Percentiles rank a stretch among this genome's conserved stretches.
phyloP scores from a whole-genome alignment of 2,113 vertebrate genomes.

The Sinosuthora webbiana region DNA sequence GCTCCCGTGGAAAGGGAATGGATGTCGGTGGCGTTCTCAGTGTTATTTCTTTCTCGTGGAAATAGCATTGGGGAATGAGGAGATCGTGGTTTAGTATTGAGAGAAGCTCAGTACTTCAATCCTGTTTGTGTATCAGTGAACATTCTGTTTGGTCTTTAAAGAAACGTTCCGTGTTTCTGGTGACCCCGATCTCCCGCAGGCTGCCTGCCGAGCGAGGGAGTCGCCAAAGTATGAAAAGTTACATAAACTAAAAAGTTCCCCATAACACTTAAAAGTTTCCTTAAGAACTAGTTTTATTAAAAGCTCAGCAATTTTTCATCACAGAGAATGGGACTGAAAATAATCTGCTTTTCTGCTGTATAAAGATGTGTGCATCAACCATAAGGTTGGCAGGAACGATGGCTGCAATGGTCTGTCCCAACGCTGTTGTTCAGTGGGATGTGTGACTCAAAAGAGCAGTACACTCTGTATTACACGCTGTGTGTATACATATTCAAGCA shows the following conservation, averaged over 20 bases:
- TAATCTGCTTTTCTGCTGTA: neutral
- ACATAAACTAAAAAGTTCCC: neutral
- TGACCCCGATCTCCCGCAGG: too few relatives aligned
- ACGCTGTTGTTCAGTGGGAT: neutral
- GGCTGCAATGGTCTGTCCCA: neutral
- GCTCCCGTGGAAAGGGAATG: neutral
- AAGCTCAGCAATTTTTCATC: neutral
- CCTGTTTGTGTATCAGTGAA: neutral
- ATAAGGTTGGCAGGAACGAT: neutral
- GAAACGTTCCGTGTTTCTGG: too few relatives aligned
- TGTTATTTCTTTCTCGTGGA: fast-evolving
- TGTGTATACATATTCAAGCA: neutral
- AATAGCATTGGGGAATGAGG: neutral
- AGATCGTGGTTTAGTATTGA: neutral
- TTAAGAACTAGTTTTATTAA: neutral
- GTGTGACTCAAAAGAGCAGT: neutral
- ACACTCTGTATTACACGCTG: neutral
- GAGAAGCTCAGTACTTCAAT: neutral
- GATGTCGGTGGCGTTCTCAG: fast-evolving
- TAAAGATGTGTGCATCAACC: neutral
- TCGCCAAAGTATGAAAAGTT: neutral
- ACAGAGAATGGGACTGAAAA: neutral
- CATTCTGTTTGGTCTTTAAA: neutral
- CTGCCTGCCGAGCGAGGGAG: neutral
- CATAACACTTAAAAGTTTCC: neutral